Conservation (phyloP, 2,888 invertebrate genomes). For the Catocala nupta region DNA sequence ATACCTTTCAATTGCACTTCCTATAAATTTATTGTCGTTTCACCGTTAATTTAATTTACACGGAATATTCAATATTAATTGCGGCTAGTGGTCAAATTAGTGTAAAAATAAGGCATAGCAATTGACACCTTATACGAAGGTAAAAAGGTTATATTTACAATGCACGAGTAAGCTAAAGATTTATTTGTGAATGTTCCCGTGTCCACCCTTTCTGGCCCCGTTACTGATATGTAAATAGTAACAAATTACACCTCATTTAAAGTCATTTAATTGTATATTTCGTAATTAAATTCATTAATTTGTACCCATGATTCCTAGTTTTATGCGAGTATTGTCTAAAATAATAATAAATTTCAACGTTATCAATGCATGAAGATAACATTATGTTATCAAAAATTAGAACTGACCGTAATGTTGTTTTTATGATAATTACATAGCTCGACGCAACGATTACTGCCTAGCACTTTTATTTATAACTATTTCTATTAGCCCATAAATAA, state of each 20-base stretch:
- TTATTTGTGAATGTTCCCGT: slow-evolving; percentile 33
- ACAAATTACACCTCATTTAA: slow-evolving; percentile 52
- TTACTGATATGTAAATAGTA: slow-evolving; percentile 46
- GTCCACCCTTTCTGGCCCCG: slow-evolving; percentile 42
- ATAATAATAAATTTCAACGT: slow-evolving; percentile 59
- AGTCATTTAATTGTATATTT: slow-evolving; percentile 43
- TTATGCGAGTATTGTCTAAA: slow-evolving; percentile 40
- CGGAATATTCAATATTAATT: slow-evolving; percentile 41
- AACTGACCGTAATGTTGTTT: slow-evolving; percentile 61
- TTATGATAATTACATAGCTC: slow-evolving; percentile 65
- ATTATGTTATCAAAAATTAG: slow-evolving; percentile 62
- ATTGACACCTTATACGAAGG: slow-evolving; percentile 12
- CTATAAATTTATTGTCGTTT: slow-evolving; percentile 50
- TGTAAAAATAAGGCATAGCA: slow-evolving; percentile 10
- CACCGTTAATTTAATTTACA: slow-evolving; percentile 48
- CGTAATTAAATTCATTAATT: slow-evolving; percentile 42
- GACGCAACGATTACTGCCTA: slow-evolving; percentile 42
- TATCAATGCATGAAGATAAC: slow-evolving; percentile 60
- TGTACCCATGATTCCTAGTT: slow-evolving; percentile 34
- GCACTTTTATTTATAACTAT: slow-evolving; percentile 1
- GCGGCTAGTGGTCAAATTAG: slow-evolving; percentile 37
- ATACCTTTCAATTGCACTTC: slow-evolving; percentile 53
- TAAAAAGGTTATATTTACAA: slow-evolving; percentile 18
- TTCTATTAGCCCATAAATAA: not conserved
- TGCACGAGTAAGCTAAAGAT: slow-evolving; percentile 23